These are phyloP conservation scores for Melanotaenia duboulayi DNA, from an alignment of 2,113 vertebrate species.

Conservation along the genomic window DNA sequence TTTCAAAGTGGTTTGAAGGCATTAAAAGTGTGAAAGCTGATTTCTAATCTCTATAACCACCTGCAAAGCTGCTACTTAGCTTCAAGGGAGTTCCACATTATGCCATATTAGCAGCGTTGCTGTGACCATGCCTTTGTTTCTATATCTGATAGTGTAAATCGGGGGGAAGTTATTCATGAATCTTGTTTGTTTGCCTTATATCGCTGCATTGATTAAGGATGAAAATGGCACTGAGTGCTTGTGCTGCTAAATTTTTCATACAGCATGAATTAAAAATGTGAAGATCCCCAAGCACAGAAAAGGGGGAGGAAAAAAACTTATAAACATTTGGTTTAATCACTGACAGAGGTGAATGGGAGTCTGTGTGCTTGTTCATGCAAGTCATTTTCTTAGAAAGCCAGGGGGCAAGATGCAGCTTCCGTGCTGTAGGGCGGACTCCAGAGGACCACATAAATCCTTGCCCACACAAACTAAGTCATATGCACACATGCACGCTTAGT, in stretches of 20 bases:
- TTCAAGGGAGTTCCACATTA: constrained; percentile 50
- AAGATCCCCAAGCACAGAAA: constrained; percentile 33
- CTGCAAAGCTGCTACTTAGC: constrained; percentile 57
- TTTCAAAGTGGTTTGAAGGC: constrained; percentile 72
- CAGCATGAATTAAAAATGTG: constrained; percentile 64
- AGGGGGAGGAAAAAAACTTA: constrained; percentile 32
- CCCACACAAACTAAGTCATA: constrained; percentile 17
- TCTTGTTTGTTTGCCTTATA: constrained; percentile 57
- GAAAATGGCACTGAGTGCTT: constrained; percentile 51
- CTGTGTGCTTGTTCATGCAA: constrained; percentile 8
- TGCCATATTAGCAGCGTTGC: constrained; percentile 51
- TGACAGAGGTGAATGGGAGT: constrained; percentile 9
- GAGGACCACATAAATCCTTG: constrained; percentile 25
- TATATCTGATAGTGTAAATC: constrained; percentile 35
- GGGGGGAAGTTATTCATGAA: constrained; percentile 49
- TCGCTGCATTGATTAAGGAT: constrained; percentile 57
- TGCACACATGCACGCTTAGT: constrained; percentile 19
- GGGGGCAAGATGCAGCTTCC: constrained; percentile 9
- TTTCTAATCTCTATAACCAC: constrained; percentile 66
- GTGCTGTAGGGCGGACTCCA: constrained; percentile 13
- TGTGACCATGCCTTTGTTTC: constrained; percentile 46
- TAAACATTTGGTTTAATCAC: constrained; percentile 14
- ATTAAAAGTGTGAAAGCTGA: constrained; percentile 49
- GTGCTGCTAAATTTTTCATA: constrained; percentile 70
- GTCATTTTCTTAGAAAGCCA: constrained; percentile 45